Conservation (phyloP, 2,113 vertebrate genomes). For the Catharus bicknelli region DNA sequence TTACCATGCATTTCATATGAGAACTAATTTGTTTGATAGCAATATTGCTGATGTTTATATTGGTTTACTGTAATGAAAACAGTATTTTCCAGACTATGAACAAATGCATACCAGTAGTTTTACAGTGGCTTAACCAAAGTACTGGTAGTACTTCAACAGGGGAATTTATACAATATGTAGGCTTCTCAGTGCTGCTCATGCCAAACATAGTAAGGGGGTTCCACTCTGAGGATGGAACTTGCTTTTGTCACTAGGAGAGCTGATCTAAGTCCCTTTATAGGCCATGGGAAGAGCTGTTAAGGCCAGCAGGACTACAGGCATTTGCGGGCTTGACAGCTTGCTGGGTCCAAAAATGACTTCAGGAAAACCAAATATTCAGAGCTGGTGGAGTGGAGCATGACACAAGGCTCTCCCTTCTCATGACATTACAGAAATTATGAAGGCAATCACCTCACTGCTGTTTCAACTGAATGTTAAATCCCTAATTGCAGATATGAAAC, state of each 20-base stretch:
- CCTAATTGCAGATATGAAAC: constrained; percentile 17
- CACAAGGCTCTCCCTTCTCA: neutral
- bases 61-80: constrained; percentile 72
- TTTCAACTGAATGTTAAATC: neutral
- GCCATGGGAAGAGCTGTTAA: neutral
- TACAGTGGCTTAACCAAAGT: constrained; percentile 29
- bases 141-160: constrained; percentile 32
- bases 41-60: constrained; percentile 70
- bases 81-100: constrained; percentile 60
- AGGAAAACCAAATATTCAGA: neutral
- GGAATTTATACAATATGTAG: neutral
- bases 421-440: neutral
- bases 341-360: neutral
- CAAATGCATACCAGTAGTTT: constrained; percentile 51
- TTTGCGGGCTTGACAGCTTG: neutral
- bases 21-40: constrained; percentile 76
- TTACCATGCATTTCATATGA: constrained; percentile 66
- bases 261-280: neutral
- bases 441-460: neutral
- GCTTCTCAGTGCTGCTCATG: neutral
- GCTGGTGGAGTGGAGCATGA: neutral
- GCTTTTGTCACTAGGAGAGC: neutral
- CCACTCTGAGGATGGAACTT: neutral
- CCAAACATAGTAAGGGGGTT: neutral
- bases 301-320: neutral